phyloP scores from a whole-genome alignment of 2,797 vertebrate species.

The Hypotaenidia okinawae region DNA sequence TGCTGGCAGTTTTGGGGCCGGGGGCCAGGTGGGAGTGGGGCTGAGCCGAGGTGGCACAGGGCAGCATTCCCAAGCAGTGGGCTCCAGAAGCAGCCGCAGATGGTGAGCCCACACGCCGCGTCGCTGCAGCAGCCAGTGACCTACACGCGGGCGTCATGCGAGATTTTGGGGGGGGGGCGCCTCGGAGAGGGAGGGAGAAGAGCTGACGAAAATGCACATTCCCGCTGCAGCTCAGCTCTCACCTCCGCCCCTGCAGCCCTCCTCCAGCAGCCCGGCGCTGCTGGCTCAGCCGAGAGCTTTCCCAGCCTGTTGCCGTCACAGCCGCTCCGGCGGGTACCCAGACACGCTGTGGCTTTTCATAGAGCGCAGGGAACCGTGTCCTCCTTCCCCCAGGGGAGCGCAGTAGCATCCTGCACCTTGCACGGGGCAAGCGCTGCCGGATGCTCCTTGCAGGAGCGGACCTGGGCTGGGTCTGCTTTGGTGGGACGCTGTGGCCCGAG shows the following conservation, averaged over 20 bases:
- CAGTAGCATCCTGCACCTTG: not conserved
- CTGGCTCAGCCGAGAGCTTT: not conserved
- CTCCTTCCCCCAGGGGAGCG: not conserved
- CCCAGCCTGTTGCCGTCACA: constrained; percentile 13
- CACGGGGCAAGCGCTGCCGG: not conserved
- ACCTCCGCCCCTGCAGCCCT: constrained; percentile 66
- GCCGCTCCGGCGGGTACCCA: not conserved
- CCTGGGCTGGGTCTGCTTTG: not conserved
- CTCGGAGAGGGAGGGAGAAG: not conserved
- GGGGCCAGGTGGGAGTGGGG: not conserved
- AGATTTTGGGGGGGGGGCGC: constrained; percentile 6
- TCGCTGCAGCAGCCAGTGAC: constrained; percentile 61
- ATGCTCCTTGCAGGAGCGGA: not conserved
- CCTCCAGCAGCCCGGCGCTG: constrained; percentile 12
- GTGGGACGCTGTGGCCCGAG: not conserved
- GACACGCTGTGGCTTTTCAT: not conserved
- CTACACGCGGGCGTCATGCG: constrained; percentile 62
- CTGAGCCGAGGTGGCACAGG: not conserved
- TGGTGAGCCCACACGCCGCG: constrained; percentile 60
- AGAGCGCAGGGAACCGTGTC: not conserved
- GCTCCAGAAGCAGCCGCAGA: constrained; percentile 48
- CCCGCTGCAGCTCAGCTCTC: constrained; percentile 56
- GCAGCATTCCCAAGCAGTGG: not conserved
- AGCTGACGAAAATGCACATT: constrained; percentile 61
- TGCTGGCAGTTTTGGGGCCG: fast-evolving